Evolutionary conservation across 2,797 vertebrate genomes (phyloP), one percentile per base, ranked within the genome.

Genomic region (Graptemys geographica): DNA sequence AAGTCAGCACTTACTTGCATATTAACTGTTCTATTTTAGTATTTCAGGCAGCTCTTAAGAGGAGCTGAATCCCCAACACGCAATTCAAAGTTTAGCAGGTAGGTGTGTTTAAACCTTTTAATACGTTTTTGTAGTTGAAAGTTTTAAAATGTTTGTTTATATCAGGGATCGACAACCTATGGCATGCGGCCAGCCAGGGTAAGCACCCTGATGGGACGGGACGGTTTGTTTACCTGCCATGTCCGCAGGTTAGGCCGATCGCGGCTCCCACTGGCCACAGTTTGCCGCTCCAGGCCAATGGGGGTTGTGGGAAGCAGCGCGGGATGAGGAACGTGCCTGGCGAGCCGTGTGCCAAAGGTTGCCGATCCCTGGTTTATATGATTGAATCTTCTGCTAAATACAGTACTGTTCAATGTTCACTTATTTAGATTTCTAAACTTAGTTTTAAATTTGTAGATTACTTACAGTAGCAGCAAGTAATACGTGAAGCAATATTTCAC

Each of bases 41-140:
- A 99, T 98, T 99, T 99, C 98, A 98, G 98, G 83, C 98, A 99
- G 90, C 98, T 99, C 97, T 98, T 99, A 97, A 98, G 98, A 96
- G 99, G 99, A 93, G 99, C 98, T 31, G 99, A 99, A 97, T 99
- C 99, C 91, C 99, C 99, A 41, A 97, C 98, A 3, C 98, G 99
- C 84, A 99, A 98, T 97, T 99, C 98, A 1, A 99, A 98, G 82
- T 98, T 98, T 81, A 99, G 97, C 98, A 99, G 99, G 99, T 99
- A 91, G 8, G 98, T 97, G 79, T 86, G 31, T 49, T 92, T 92
- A 85, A 90, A 81, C 78, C 11, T 95, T 57, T 21, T 53, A 62
- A 72, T 51, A 16, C 1, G 69, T 91, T 84, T 41, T 95, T 87
- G 84, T 79, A 56, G 12, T 86, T 85, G 25, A 89, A 79, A 95